Evolutionary conservation across 2,888 invertebrate genomes (phyloP).

Genomic region (Drymonia ruficornis): DNA sequence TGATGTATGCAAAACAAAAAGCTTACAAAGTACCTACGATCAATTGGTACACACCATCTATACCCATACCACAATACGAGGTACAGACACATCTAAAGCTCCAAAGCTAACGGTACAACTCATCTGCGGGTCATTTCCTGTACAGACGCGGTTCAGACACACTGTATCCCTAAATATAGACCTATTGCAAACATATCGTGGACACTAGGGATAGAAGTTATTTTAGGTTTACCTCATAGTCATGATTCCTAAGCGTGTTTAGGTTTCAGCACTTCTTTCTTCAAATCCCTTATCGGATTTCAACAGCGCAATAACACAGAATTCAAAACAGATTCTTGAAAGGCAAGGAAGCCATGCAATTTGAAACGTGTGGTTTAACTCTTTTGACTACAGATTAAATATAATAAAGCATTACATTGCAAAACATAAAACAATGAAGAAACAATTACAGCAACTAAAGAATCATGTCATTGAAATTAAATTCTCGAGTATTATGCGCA

Average conservation of each 20-base stretch:
- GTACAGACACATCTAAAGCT: slow-evolving; percentile 21
- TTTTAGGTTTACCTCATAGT: background rate
- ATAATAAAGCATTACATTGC: background rate
- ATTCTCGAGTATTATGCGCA: slow-evolving; percentile 30
- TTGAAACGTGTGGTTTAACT: too few species aligned
- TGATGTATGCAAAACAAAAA: background rate
- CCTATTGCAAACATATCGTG: slow-evolving; percentile 21
- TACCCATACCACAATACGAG: background rate
- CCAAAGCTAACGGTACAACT: slow-evolving; percentile 58
- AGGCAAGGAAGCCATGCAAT: too few species aligned
- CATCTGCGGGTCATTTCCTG: slow-evolving; percentile 78
- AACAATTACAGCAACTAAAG: background rate
- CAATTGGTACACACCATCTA: slow-evolving; percentile 8
- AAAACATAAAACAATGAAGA: background rate
- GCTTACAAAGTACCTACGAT: background rate
- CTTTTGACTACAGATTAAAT: too few species aligned
- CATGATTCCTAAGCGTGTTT: too few species aligned
- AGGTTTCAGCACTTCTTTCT: too few species aligned
- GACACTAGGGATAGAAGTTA: background rate
- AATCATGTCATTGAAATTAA: slow-evolving; percentile 18
- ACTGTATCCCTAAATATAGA: slow-evolving; percentile 50
- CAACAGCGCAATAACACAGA: too few species aligned
- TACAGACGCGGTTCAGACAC: slow-evolving; percentile 68
- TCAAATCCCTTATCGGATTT: too few species aligned
- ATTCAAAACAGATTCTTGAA: too few species aligned